Base-by-base conservation (phyloP, 2,888 invertebrate species). In the Brachyopa scutellaris region DNA sequence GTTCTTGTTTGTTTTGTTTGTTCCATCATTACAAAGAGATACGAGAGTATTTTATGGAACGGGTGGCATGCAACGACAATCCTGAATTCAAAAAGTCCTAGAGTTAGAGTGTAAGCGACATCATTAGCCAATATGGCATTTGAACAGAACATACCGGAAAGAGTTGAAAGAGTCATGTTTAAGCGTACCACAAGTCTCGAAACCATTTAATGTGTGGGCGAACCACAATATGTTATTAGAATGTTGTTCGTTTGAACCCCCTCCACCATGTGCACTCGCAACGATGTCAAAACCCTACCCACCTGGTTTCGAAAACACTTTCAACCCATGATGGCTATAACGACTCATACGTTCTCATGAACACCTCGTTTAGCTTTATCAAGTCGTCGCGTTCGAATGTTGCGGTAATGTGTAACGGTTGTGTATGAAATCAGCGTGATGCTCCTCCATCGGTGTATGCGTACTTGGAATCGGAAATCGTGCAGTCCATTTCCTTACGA, bases 191-290 rank as follows among this genome's bases (percentile, higher is more conserved):
- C 74, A 80, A 57, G 69, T 51, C n/a, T n/a, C 69, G 51, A 80
- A 80, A 74, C 80, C 76, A 69, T 80, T 64, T 53, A 80, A 80
- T 70, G 69, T 80, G 76, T 62, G 64, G 62, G 62, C 69, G 49
- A 42, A 64, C 80, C 80, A 69, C 80, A 76, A 69, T 80, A 69
- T 80, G 80, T 80, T 80, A 80, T 76, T 80, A 70, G 69, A 79
- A 61, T 80, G 76, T 64, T 59, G 57, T 51, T 45, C 53, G 36
- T 64, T 26, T 5, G n/a, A n/a, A 36, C 17, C 29, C 40, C 23
- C 29, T 29, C 49, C n/a, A n/a, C n/a, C n/a, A n/a, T n/a, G n/a
- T 73, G 40, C 31, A 29, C 17, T 53, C 45, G 53, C 74, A 21
- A 19, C 36, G 26, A 69, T 76, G 80, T 76, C 76, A 80, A 69